phyloP scores from a whole-genome alignment of 2,113 vertebrate genomes.

The Typhlomys cinereus region DNA sequence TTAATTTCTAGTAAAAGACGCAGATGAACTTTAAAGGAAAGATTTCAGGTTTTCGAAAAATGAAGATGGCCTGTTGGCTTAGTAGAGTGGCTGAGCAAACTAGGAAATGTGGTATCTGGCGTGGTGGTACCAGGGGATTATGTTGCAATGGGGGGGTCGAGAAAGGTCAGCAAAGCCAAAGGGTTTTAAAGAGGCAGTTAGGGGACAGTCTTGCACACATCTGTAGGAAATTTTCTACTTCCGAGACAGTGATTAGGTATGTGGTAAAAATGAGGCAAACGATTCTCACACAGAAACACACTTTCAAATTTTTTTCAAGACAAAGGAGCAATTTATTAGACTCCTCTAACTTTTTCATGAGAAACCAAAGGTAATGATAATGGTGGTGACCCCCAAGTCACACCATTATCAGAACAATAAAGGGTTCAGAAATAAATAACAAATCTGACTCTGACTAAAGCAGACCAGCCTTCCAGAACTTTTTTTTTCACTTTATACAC shows the following conservation, averaged over 20 bases:
- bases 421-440: constrained; percentile 14
- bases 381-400: background rate
- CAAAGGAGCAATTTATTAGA: constrained; percentile 31
- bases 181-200: constrained; percentile 40
- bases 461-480: background rate
- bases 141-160: constrained; percentile 27
- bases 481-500: constrained; percentile 1
- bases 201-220: background rate
- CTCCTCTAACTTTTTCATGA: background rate
- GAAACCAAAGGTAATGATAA: constrained; percentile 44
- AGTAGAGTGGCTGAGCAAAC: constrained; percentile 54
- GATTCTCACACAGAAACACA: background rate
- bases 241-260: background rate
- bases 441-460: constrained; percentile 2
- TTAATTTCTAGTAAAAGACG: constrained; percentile 34
- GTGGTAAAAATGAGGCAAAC: background rate
- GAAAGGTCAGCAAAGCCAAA: constrained; percentile 75
- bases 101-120: constrained; percentile 34
- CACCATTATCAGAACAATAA: constrained; percentile 8
- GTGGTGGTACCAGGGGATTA: constrained; percentile 7
- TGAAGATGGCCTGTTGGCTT: constrained; percentile 40
- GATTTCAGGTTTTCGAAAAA: background rate
- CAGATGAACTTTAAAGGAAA: constrained; percentile 7
- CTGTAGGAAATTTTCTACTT: background rate
- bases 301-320: constrained; percentile 34